Conservation (phyloP, 2,888 invertebrate genomes). For the Brenthis daphne region DNA sequence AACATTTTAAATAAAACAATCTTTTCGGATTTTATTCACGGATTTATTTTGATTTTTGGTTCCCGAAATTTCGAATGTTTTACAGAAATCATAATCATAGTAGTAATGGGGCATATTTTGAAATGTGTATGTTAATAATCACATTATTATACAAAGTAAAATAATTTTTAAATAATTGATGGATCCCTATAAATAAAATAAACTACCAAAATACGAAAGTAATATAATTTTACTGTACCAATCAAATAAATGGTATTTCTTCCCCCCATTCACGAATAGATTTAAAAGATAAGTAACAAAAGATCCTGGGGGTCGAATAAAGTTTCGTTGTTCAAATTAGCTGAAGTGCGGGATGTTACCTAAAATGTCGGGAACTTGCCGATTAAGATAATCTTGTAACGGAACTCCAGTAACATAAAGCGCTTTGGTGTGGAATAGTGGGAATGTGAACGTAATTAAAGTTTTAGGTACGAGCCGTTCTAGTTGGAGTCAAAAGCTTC, state of each 20-base stretch:
- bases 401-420: constrained; percentile 33
- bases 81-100: too few species aligned
- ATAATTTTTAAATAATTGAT: too few species aligned
- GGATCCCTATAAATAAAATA: too few species aligned
- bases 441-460: constrained; percentile 32
- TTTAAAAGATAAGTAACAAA: constrained; percentile 6
- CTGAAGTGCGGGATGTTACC: constrained; percentile 19
- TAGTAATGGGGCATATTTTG: too few species aligned
- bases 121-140: too few species aligned
- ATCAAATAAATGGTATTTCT: background rate
- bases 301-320: constrained; percentile 19
- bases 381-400: constrained; percentile 36
- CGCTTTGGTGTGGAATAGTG: constrained; percentile 31
- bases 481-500: constrained; percentile 21
- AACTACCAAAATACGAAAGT: too few species aligned
- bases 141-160: too few species aligned
- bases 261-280: background rate
- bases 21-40: too few species aligned
- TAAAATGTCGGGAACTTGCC: constrained; percentile 32
- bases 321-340: constrained; percentile 26
- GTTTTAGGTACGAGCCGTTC: constrained; percentile 27
- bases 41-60: too few species aligned
- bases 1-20: too few species aligned
- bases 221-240: too few species aligned
- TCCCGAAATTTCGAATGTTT: too few species aligned